Percentiles rank a stretch among this genome's conserved stretches.
phyloP scores from a whole-genome alignment of 2,888 invertebrate species.

The Aquatica leii region DNA sequence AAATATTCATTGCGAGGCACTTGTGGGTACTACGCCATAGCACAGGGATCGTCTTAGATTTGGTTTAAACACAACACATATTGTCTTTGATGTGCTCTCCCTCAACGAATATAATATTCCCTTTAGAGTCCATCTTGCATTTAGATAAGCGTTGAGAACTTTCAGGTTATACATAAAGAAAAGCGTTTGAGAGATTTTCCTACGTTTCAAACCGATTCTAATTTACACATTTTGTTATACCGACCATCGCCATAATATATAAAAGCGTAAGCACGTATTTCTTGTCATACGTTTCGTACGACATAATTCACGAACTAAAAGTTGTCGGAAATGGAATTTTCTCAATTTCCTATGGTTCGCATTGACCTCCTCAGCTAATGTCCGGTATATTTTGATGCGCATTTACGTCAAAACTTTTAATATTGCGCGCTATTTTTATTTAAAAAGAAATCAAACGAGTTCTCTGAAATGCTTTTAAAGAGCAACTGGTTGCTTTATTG shows the following conservation, averaged over 20 bases:
- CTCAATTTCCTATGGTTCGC: conserved; percentile 58
- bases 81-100: conserved; percentile 58
- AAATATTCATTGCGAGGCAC: conserved; percentile 43
- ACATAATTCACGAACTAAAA: conserved; percentile 38
- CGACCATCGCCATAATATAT: not conserved
- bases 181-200: conserved; percentile 14
- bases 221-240: conserved; percentile 23
- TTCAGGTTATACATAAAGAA: conserved; percentile 29
- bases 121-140: conserved; percentile 52
- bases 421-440: conserved; percentile 37
- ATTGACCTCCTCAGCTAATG: conserved; percentile 46
- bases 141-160: conserved; percentile 43
- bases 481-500: conserved; percentile 18
- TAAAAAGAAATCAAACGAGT: conserved; percentile 39
- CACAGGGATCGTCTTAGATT: conserved; percentile 52
- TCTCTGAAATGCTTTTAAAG: conserved; percentile 7
- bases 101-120: conserved; percentile 53
- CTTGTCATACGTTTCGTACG: conserved; percentile 30
- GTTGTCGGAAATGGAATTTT: conserved; percentile 57
- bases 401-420: conserved; percentile 43
- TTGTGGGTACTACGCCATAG: conserved; percentile 39
- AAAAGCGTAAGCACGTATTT: conserved; percentile 23
- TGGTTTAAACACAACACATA: conserved; percentile 55
- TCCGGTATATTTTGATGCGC: conserved; percentile 37
- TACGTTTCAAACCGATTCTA: conserved; percentile 17